These are phyloP conservation scores for Anoplopoma fimbria DNA, from an alignment of 2,113 vertebrate genomes.

Conservation along the genomic window DNA sequence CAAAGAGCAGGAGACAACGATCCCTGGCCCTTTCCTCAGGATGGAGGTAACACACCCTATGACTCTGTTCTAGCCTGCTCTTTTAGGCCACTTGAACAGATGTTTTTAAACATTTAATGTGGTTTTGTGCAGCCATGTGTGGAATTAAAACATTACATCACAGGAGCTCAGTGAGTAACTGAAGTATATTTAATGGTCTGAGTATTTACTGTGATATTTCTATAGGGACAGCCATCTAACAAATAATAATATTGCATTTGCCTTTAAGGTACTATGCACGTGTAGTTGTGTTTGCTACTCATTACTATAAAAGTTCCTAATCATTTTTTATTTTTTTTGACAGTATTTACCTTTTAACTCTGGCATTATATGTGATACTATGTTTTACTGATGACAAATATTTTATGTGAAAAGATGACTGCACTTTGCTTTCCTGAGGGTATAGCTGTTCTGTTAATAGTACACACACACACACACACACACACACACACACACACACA, in stretches of 20 bases:
- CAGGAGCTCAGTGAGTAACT: not conserved
- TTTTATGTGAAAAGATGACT: not conserved
- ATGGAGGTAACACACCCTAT: constrained; percentile 73
- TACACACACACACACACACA: not conserved
- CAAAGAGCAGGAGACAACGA: constrained; percentile 27
- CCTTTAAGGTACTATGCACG: not conserved
- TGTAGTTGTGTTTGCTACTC: not conserved
- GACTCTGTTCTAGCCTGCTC: constrained; percentile 3
- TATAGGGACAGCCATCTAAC: not conserved
- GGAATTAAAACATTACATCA: constrained; percentile 35
- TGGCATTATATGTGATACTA: not conserved
- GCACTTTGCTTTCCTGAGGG: not conserved
- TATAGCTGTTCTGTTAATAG: not conserved
- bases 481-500: constrained; percentile 7
- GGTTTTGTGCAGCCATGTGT: constrained; percentile 10
- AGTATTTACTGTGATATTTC: constrained; percentile 12
- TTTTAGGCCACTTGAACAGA: constrained; percentile 24
- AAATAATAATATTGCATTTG: not conserved
- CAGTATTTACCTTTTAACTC: not conserved
- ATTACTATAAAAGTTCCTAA: not conserved
- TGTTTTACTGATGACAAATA: not conserved
- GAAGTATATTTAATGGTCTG: not conserved
- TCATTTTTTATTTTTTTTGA: too few species aligned
- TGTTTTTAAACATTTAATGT: constrained; percentile 24
- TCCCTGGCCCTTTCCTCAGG: constrained; percentile 49